Percentiles rank a stretch among this genome's conserved stretches.
These are phyloP conservation scores for Phyllostomus discolor DNA, from an alignment of 2,113 vertebrate species.

Conservation along the genomic window DNA sequence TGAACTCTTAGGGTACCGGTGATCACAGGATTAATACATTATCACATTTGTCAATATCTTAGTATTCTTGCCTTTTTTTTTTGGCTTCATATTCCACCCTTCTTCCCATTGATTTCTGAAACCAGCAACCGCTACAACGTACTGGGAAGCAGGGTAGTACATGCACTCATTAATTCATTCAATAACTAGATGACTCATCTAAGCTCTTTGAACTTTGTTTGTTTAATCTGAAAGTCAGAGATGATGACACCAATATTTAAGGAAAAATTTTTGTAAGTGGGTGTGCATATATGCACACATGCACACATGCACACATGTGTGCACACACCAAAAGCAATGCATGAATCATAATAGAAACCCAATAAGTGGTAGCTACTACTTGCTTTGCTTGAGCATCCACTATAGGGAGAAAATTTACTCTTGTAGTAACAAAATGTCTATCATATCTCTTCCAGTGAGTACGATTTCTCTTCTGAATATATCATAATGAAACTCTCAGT, in stretches of 20 bases:
- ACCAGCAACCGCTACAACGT: not conserved
- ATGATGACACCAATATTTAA: not conserved
- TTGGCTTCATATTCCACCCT: not conserved
- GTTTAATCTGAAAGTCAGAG: not conserved
- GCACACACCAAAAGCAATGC: not conserved
- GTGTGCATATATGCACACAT: not conserved
- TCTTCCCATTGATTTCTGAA: not conserved
- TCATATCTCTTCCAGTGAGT: not conserved
- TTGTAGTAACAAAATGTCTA: not conserved
- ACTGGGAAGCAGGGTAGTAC: not conserved
- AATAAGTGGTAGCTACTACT: not conserved
- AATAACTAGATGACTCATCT: not conserved
- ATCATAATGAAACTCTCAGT: not conserved
- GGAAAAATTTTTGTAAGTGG: not conserved
- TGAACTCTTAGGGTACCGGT: not conserved
- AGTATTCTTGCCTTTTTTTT: not conserved
- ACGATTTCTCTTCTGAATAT: not conserved
- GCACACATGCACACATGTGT: not conserved
- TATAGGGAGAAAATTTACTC: not conserved
- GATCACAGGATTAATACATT: not conserved
- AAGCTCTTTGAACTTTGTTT: not conserved
- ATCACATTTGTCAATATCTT: not conserved
- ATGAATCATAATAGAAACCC: not conserved
- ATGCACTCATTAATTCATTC: not conserved
- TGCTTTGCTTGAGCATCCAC: not conserved